Percentiles rank a stretch among this genome's conserved stretches.
phyloP scores from a whole-genome alignment of 2,113 vertebrate species.

The Pagrus major region DNA sequence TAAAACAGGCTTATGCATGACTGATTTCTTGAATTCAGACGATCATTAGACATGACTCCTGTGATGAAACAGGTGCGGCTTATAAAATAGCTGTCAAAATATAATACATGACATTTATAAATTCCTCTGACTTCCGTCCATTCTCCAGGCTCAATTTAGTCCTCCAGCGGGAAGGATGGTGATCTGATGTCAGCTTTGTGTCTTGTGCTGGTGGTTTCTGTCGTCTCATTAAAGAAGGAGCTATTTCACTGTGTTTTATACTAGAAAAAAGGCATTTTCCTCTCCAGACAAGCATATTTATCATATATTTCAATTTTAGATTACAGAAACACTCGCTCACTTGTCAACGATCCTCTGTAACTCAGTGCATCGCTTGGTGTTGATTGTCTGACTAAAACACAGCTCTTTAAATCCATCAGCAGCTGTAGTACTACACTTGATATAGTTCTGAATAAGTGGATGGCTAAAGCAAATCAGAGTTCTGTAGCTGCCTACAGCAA shows the following conservation, averaged over 20 bases:
- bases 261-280: background rate
- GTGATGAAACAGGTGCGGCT: conserved; percentile 14
- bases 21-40: conserved; percentile 13
- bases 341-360: background rate
- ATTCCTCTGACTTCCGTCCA: background rate
- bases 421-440: too few relatives aligned
- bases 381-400: background rate
- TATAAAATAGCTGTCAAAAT: conserved; percentile 31
- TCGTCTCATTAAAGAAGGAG: background rate
- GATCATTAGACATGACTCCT: conserved; percentile 28
- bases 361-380: background rate
- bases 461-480: background rate
- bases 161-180: background rate
- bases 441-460: background rate
- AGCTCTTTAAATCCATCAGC: background rate
- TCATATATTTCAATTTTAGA: background rate
- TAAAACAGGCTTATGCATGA: background rate
- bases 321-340: background rate
- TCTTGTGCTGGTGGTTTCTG: background rate
- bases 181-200: conserved; percentile 8
- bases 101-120: conserved; percentile 5
- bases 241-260: background rate
- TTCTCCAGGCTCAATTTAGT: background rate
- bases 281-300: background rate
- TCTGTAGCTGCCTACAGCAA: background rate